Conservation (phyloP, 2,113 vertebrate species). For the Chaetodon auriga region DNA sequence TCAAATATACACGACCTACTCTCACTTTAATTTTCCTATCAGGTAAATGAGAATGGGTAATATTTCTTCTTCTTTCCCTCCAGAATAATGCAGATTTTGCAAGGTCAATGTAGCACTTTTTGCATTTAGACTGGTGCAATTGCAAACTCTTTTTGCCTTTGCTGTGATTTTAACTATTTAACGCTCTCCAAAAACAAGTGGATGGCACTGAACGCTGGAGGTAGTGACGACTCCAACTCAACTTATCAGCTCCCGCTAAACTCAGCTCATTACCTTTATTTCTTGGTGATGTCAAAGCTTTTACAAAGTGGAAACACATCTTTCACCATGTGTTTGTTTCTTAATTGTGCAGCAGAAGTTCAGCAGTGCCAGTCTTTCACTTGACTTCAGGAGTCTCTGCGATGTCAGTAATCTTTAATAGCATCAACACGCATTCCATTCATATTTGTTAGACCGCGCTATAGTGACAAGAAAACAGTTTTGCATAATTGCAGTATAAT, state of each 20-base stretch:
- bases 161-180: conserved; percentile 5
- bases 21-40: not conserved
- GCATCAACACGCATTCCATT: conserved; percentile 22
- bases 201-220: conserved; percentile 2
- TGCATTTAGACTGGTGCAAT: not conserved
- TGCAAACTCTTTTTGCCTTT: not conserved
- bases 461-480: conserved; percentile 44
- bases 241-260: not conserved
- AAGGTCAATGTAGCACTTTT: not conserved
- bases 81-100: conserved; percentile 4
- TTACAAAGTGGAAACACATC: conserved; percentile 8
- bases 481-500: conserved; percentile 63
- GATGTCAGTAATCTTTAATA: conserved; percentile 13
- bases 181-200: conserved; percentile 4
- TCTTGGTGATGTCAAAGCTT: not conserved
- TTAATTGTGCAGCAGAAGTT: not conserved
- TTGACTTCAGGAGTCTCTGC: conserved; percentile 16
- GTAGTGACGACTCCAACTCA: conserved; percentile 15
- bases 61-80: not conserved
- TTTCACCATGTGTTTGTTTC: not conserved
- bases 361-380: not conserved
- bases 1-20: not conserved
- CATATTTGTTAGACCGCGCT: conserved; percentile 29
- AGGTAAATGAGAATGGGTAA: not conserved
- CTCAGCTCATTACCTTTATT: not conserved